Percentiles rank a stretch among this genome's conserved stretches.
phyloP scores from a whole-genome alignment of 2,888 invertebrate genomes.

The Platycnemis pennipes region DNA sequence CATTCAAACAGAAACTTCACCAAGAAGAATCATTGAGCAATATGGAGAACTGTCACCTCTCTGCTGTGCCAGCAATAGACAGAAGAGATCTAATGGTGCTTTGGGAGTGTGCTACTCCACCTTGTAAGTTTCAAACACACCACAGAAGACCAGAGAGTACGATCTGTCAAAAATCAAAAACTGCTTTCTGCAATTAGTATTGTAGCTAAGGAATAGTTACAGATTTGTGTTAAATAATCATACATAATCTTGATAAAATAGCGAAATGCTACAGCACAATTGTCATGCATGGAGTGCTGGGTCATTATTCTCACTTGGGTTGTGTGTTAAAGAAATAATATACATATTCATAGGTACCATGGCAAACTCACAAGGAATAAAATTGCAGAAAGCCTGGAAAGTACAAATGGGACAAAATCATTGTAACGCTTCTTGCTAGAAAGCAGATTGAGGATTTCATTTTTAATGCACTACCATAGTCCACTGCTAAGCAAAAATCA shows the following conservation, averaged over 20 bases:
- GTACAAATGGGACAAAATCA: background rate
- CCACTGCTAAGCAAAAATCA: constrained; percentile 14
- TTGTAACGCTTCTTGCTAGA: background rate
- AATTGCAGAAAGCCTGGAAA: background rate
- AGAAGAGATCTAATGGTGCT: constrained; percentile 16
- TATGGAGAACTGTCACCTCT: constrained; percentile 17
- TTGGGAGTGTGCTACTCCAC: constrained; percentile 23
- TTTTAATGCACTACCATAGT: constrained; percentile 33
- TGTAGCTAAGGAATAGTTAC: background rate
- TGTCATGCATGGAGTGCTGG: background rate
- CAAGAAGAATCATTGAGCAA: constrained; percentile 32
- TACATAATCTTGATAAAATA: background rate
- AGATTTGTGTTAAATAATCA: background rate
- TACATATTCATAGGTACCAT: background rate
- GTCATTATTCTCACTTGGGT: background rate
- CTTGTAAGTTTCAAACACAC: background rate
- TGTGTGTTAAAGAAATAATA: background rate
- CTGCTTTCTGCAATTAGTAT: background rate
- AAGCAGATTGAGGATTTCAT: background rate
- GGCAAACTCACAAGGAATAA: background rate
- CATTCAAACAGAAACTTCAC: constrained; percentile 41
- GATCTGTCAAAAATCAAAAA: background rate
- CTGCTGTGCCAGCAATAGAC: background rate
- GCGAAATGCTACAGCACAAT: background rate
- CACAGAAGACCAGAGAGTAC: constrained; percentile 32